Conservation (phyloP, 2,888 invertebrate species). For the Myathropa florea region DNA sequence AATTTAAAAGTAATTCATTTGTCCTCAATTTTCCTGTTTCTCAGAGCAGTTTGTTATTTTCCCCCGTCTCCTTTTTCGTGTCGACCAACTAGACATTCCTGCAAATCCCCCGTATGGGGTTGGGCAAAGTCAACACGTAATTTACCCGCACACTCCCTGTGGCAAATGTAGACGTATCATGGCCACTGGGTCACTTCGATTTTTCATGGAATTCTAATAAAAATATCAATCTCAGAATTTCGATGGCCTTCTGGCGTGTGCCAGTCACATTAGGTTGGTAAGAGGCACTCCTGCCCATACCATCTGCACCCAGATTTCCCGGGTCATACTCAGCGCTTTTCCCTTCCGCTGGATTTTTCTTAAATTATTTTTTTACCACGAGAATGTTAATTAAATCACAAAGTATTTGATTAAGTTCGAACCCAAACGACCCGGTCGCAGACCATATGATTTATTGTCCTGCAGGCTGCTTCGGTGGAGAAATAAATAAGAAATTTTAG, state of each 20-base stretch:
- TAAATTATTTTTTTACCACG: constrained; percentile 19
- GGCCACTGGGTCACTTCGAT: constrained; percentile 23
- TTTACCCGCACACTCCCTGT: not conserved
- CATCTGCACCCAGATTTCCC: constrained; percentile 53
- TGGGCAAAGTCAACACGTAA: not conserved
- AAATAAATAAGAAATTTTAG: not conserved
- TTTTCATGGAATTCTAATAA: constrained; percentile 34
- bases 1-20: no score
- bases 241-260: constrained; percentile 48
- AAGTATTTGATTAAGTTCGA: constrained; percentile 41
- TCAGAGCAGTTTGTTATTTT: not conserved
- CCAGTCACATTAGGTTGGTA: constrained; percentile 26
- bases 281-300: constrained; percentile 30
- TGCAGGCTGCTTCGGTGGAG: not conserved
- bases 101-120: not conserved
- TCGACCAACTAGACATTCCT: not conserved
- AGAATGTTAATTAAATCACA: constrained; percentile 64
- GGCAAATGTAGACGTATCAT: not conserved
- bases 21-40: no score
- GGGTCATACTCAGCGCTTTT: not conserved
- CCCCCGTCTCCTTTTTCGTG: no score
- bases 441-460: constrained; percentile 41
- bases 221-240: constrained; percentile 56
- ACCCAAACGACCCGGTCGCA: constrained; percentile 31
- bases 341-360: not conserved